Percentiles rank a stretch among this genome's conserved stretches.
Conservation (phyloP, 2,888 invertebrate species). For the Loripinus fragilis region DNA sequence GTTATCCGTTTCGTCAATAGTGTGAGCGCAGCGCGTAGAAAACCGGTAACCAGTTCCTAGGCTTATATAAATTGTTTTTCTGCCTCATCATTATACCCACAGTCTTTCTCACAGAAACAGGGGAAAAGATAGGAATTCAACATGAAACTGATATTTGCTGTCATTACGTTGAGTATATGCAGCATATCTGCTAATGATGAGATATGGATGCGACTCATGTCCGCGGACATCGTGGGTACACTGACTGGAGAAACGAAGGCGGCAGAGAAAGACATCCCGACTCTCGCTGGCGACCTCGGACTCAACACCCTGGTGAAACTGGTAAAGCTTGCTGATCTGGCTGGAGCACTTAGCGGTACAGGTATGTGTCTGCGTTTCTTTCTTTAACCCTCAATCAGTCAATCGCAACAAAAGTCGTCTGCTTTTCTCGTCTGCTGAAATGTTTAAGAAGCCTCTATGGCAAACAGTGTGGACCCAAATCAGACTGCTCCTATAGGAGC, state of each 20-base stretch:
- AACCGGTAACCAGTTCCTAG: too few species aligned
- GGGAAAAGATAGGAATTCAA: background rate
- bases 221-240: conserved; percentile 31
- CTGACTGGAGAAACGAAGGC: background rate
- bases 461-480: too few species aligned
- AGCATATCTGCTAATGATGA: conserved; percentile 25
- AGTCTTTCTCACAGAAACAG: background rate
- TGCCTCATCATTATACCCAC: too few species aligned
- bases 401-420: too few species aligned
- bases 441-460: too few species aligned
- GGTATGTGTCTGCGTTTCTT: too few species aligned
- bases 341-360: conserved; percentile 44
- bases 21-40: too few species aligned
- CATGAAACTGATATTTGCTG: background rate
- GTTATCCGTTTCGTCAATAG: too few species aligned
- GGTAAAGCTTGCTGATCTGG: conserved; percentile 55
- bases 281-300: conserved; percentile 54
- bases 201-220: conserved; percentile 46
- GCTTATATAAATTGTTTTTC: too few species aligned
- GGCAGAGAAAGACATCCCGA: conserved; percentile 46
- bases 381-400: too few species aligned
- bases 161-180: background rate
- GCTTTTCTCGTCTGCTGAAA: too few species aligned
- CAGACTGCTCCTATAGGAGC: too few species aligned
- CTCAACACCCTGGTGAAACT: conserved; percentile 45